Evolutionary conservation across 2,797 vertebrate genomes (phyloP), one percentile per base, ranked within the genome.

Genomic region (Brotogeris chrysoptera): DNA sequence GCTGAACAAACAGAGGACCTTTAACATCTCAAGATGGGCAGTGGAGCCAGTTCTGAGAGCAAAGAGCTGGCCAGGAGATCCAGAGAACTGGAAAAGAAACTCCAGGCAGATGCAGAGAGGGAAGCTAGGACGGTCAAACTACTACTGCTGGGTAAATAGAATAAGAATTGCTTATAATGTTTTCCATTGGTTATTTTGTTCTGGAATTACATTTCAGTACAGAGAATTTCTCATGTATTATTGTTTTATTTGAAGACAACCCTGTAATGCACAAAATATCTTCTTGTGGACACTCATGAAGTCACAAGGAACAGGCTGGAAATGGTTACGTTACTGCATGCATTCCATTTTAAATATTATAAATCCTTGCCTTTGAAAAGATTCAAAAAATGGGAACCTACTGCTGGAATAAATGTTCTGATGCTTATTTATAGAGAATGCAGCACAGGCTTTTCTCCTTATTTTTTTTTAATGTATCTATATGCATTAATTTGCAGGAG

Each of bases 81-180:
- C 70, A 98, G 92, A 74, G 97, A 98, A 84, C 90, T 98, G 88
- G 98, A 98, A 92, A 98, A 97, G 92, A 98, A 97, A 60, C 97
- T 98, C 44, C 98, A 98, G 69, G 97, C 98, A 93, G 98, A 98
- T 71, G 98, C 98, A 46, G 96, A 97, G 39, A 86, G 88, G 84
- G 98, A 98, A 72, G 97, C 98, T 61, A 97, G 97, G 82, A 98
- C 98, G 20, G 96, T 98, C 41, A 98, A 98, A 90, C 87, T 98
- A 19, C 96, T 98, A 1, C 94, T 98, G 5, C 28, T 98, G 87
- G 98, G 98, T 98, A 98, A 98, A 41, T 84, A 91, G 21, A 94
- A 88, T 49, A 68, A 80, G 94, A 84, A 71, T 52, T 66, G 3
- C 5, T 93, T 16, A 15, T 63, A 68, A 76, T n/a, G 4, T 92